These are phyloP conservation scores for Frankliniella intonsa DNA, from an alignment of 2,888 invertebrate species.

Conservation along the genomic window DNA sequence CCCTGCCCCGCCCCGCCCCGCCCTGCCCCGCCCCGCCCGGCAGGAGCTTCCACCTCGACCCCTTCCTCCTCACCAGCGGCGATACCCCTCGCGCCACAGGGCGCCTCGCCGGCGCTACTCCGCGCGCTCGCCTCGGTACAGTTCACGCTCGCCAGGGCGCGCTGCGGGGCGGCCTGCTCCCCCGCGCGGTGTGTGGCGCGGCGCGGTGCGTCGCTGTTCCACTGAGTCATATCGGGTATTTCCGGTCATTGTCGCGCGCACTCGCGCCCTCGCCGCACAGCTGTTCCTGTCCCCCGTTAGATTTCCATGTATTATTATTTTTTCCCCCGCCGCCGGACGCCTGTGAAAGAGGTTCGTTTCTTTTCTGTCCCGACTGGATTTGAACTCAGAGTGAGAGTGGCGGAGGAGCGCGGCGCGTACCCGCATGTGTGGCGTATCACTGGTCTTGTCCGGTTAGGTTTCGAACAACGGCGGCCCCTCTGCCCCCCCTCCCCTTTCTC, in stretches of 20 bases:
- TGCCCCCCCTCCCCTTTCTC: conserved; percentile 31
- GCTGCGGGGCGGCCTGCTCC: conserved; percentile 31
- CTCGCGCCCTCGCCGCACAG: conserved; percentile 24
- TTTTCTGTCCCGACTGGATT: too few relatives aligned
- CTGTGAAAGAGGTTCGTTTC: too few relatives aligned
- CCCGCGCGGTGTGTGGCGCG: neutral
- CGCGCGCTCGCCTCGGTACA: neutral
- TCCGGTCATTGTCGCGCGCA: conserved; percentile 28
- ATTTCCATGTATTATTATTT: too few relatives aligned
- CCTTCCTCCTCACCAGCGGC: neutral
- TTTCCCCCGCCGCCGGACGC: too few relatives aligned
- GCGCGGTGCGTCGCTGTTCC: neutral
- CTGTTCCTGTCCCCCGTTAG: too few relatives aligned
- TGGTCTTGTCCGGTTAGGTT: neutral
- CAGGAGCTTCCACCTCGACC: too few relatives aligned
- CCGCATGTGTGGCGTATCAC: neutral
- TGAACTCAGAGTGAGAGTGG: conserved; percentile 35
- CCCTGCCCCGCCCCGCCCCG: neutral
- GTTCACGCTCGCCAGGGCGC: conserved; percentile 1
- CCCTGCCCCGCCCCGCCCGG: neutral
- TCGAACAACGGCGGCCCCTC: conserved; percentile 29
- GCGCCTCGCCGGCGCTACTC: neutral
- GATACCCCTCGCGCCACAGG: neutral
- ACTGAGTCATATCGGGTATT: conserved; percentile 29
- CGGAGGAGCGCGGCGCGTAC: conserved; percentile 25